These are phyloP conservation scores for Paracyclopina nana DNA, from an alignment of 1,140 invertebrate species.

Conservation along the genomic window DNA sequence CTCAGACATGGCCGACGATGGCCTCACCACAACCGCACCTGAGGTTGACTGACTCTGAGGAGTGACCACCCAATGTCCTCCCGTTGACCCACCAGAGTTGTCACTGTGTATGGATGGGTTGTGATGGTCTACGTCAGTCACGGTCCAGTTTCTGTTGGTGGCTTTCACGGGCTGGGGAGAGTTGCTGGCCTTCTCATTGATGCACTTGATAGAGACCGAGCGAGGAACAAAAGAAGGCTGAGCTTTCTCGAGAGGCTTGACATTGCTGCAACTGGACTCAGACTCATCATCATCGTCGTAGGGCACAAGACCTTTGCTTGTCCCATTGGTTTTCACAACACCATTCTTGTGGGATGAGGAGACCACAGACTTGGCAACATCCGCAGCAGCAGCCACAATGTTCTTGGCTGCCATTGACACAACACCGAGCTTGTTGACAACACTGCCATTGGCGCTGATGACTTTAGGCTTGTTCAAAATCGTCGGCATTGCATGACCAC, in stretches of 20 bases:
- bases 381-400: too few relatives aligned
- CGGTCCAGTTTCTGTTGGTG: neutral
- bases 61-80: neutral
- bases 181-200: neutral
- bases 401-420: too few relatives aligned
- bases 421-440: too few relatives aligned
- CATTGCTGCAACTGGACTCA: neutral
- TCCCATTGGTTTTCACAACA: neutral
- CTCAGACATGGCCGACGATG: neutral
- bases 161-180: neutral
- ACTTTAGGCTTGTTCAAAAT: neutral
- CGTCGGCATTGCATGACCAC: neutral
- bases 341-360: too few relatives aligned
- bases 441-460: neutral
- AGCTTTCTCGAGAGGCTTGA: neutral
- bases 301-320: neutral
- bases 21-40: too few relatives aligned
- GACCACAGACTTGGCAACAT: too few relatives aligned
- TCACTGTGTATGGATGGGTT: conserved; percentile 15
- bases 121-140: conserved; percentile 7
- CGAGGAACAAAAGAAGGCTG: neutral
- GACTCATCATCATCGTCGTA: neutral
- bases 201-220: neutral
- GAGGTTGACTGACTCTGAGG: neutral
- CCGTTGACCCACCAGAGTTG: conserved; percentile 5